Percentiles rank a stretch among this genome's conserved stretches.
These are phyloP conservation scores for Drosophila leonis DNA, from an alignment of 2,888 invertebrate genomes.

Conservation along the genomic window DNA sequence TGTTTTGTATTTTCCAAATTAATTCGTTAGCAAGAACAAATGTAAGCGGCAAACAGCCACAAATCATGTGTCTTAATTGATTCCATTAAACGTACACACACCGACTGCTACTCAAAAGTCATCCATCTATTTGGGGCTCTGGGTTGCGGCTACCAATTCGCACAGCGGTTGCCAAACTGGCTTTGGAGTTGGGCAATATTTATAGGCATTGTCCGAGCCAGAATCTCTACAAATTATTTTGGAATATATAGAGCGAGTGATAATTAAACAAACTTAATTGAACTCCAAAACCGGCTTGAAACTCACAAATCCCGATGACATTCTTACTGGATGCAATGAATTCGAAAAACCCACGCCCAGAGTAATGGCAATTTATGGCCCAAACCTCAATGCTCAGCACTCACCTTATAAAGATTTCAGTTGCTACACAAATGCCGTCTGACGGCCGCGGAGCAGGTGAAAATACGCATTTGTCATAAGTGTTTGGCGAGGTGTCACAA, in stretches of 20 bases:
- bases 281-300: conserved; percentile 45
- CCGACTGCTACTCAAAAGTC: conserved; percentile 59
- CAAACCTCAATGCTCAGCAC: conserved; percentile 31
- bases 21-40: conserved; percentile 66
- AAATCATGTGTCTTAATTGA: conserved; percentile 60
- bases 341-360: conserved; percentile 47
- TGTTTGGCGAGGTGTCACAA: conserved; percentile 16
- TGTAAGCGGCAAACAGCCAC: conserved; percentile 47
- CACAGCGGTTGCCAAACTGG: conserved; percentile 30
- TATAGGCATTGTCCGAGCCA: conserved; percentile 18
- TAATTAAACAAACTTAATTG: conserved; percentile 51
- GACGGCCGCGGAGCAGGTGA: conserved; percentile 36
- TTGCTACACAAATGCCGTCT: conserved; percentile 33
- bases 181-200: conserved; percentile 17
- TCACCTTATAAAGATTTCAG: conserved; percentile 64
- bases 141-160: conserved; percentile 34
- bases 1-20: conserved; percentile 52
- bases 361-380: conserved; percentile 57
- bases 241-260: conserved; percentile 41
- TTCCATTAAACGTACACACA: conserved; percentile 63
- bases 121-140: conserved; percentile 61
- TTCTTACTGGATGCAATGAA: neutral
- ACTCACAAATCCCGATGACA: conserved; percentile 13
- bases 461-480: conserved; percentile 55
- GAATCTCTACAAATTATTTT: conserved; percentile 23